Conservation (phyloP, 2,888 invertebrate genomes). For the Chironomus tentans region DNA sequence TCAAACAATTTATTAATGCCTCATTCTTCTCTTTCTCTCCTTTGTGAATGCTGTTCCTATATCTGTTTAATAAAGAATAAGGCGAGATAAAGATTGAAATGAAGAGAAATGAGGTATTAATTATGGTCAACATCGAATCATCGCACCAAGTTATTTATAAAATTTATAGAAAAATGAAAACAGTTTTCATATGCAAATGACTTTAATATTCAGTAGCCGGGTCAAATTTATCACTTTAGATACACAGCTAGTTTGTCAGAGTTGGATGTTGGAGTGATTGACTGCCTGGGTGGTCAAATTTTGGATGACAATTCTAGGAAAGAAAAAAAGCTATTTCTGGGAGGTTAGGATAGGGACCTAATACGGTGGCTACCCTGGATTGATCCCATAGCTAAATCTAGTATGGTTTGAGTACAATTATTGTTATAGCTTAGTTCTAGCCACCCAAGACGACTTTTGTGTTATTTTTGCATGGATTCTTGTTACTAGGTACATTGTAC, state of each 20-base stretch:
- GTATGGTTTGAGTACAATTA: no score
- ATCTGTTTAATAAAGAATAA: neutral
- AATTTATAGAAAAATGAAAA: no score
- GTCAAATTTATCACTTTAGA: neutral
- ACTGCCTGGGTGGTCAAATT: no score
- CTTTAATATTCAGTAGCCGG: neutral
- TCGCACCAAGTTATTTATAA: neutral
- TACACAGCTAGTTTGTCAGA: neutral
- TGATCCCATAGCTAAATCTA: no score
- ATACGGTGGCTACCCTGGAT: no score
- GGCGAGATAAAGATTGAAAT: neutral
- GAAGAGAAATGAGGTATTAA: neutral
- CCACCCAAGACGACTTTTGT: no score
- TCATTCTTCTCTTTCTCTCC: neutral
- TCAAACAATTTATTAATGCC: constrained; percentile 21
- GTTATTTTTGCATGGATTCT: no score
- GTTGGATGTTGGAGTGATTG: neutral
- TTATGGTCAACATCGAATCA: neutral
- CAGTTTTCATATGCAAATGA: constrained; percentile 11
- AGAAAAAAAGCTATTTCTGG: no score
- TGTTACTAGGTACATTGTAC: no score
- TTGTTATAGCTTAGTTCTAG: no score
- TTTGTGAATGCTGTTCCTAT: neutral
- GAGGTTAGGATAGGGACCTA: no score
- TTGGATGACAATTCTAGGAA: no score